A percentile compares a stretch with the other conserved stretches of the same genome.
Evolutionary conservation across 2,797 vertebrate genomes (phyloP).

Genomic region (Phataginus tetradactyla): DNA sequence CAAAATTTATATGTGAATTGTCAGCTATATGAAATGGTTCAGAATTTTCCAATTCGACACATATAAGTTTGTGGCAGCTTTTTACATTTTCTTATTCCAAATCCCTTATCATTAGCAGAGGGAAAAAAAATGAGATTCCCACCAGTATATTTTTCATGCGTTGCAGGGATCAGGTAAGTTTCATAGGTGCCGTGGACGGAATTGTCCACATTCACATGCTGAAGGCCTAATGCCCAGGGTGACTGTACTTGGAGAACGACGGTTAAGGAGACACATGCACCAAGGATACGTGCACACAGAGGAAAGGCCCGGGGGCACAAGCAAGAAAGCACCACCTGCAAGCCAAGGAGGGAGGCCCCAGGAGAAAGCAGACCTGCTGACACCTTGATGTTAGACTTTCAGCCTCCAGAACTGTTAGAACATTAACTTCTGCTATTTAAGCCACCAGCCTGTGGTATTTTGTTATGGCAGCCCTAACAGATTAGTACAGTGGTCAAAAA

Average conservation of each 20-base stretch:
- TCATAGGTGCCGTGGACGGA: not conserved
- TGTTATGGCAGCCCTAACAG: not conserved
- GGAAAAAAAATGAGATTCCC: not conserved
- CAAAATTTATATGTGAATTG: not conserved
- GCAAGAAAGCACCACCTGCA: not conserved
- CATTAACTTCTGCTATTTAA: not conserved
- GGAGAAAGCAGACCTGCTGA: not conserved
- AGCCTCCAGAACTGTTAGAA: not conserved
- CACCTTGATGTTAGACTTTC: not conserved
- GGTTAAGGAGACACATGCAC: not conserved
- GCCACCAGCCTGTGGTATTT: not conserved
- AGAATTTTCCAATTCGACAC: not conserved
- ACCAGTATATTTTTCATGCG: not conserved
- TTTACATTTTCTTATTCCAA: constrained; percentile 19
- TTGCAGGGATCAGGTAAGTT: not conserved
- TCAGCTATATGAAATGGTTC: not conserved
- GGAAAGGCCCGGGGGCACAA: not conserved
- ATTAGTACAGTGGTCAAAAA: not conserved
- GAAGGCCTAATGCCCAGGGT: not conserved
- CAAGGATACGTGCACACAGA: not conserved
- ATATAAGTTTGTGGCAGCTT: not conserved
- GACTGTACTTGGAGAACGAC: not conserved
- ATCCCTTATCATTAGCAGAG: not conserved
- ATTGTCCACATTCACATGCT: not conserved
- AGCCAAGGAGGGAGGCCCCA: not conserved